Base-by-base conservation (phyloP, 2,888 invertebrate species). In the Drosophila robusta region DNA sequence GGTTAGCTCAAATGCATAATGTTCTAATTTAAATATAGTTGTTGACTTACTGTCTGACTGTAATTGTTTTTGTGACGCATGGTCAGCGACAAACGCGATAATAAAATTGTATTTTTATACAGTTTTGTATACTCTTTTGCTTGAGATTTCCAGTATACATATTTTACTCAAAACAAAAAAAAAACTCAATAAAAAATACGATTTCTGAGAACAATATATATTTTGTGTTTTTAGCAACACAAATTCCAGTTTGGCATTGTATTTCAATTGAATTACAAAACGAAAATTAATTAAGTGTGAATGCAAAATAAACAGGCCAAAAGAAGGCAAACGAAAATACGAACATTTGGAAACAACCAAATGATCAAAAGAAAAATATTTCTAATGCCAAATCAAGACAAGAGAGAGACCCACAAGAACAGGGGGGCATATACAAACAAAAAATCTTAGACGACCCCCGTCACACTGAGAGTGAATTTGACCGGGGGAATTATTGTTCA, bases 41-140 rank as follows among this genome's bases (percentile, higher is more conserved):
- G 60, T 51, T 66, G 64, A 70, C 45, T 72, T 49, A 62, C 47
- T 61, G 46, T 32, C 12, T 38, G 12, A 45, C n/a, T 57, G 57
- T 61, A 26, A 60, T 45, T 52, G 42, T 64, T 80, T 49, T 62
- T 79, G 50, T 75, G 68, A 80, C 77, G 80, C 67, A 65, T 74
- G 57, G 55, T 41, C 51, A 68, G 45, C 62, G 58, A 60, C 69
- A 78, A 45, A 42, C 47, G 26, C 63, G 71, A 81, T 87, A 82
- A 82, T 85, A 72, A 85, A 84, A 72, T 41, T 65, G 34, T 75
- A 79, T 82, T 85, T 81, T 68, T 82, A 72, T 64, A 72, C 49
- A 54, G 29, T 24, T 68, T 51, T 78, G 55, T 62, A 61, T 75
- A 65, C 62, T 29, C 9, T 65, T 62, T 42, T 50, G 39, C 42